Percentiles rank a stretch among this genome's conserved stretches.
These are phyloP conservation scores for Apodemus sylvaticus DNA, from an alignment of 2,113 vertebrate species.

Conservation along the genomic window DNA sequence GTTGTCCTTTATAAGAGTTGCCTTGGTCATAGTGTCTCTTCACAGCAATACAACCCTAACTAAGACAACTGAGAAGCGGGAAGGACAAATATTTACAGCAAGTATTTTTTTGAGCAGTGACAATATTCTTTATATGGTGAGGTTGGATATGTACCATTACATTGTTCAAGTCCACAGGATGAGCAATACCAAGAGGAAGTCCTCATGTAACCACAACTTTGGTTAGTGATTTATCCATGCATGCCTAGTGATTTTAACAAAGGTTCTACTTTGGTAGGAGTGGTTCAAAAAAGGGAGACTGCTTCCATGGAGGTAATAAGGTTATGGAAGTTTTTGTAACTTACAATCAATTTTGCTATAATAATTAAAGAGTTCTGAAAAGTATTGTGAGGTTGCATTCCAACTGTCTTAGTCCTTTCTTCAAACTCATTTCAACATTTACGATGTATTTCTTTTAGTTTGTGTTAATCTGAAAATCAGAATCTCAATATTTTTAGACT, in stretches of 20 bases:
- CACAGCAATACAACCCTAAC: too few relatives aligned
- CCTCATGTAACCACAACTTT: neutral
- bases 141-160: neutral
- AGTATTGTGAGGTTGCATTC: neutral
- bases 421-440: neutral
- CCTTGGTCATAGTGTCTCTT: too few relatives aligned
- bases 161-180: neutral
- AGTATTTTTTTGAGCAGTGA: neutral
- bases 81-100: neutral
- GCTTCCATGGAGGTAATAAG: too few relatives aligned
- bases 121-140: neutral
- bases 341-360: neutral
- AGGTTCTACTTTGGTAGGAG: neutral
- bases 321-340: neutral
- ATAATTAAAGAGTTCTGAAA: neutral
- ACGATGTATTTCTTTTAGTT: neutral
- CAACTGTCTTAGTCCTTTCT: neutral
- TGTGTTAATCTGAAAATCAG: neutral
- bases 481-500: slow-evolving; percentile 24
- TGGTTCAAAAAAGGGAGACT: neutral
- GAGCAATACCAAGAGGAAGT: neutral
- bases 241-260: neutral
- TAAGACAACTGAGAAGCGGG: neutral
- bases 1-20: too few relatives aligned
- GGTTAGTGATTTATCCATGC: too few relatives aligned